A percentile compares a stretch with the other conserved stretches of the same genome.
Evolutionary conservation across 2,113 vertebrate genomes (phyloP).

Genomic region (Eolophus roseicapilla): DNA sequence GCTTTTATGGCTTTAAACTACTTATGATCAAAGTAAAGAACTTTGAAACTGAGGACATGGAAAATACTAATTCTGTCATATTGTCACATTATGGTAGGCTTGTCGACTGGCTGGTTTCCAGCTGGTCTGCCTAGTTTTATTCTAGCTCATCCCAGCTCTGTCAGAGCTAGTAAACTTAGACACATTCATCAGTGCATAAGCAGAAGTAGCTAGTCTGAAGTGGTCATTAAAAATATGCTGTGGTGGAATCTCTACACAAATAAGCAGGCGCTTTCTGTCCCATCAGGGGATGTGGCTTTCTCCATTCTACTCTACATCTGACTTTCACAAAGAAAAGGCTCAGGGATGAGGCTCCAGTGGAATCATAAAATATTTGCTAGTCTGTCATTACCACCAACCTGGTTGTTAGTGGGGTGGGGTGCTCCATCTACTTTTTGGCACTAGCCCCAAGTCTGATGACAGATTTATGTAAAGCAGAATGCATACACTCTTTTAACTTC

Average conservation of each 20-base stretch:
- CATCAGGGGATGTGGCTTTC: background rate
- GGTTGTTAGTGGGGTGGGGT: conserved; percentile 54
- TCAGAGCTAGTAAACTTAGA: background rate
- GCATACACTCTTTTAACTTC: background rate
- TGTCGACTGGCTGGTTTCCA: background rate
- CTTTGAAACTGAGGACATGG: background rate
- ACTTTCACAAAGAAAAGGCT: conserved; percentile 3
- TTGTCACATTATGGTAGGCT: background rate
- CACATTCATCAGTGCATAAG: background rate
- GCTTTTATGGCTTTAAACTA: background rate
- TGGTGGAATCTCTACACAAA: background rate
- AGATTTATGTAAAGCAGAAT: conserved; percentile 3
- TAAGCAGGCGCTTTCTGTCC: background rate
- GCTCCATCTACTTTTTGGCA: conserved; percentile 1
- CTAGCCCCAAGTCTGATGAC: background rate
- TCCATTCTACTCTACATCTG: background rate
- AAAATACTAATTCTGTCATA: background rate
- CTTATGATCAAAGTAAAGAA: background rate
- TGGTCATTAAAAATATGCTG: background rate
- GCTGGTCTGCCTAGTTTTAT: background rate
- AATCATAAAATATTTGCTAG: conserved; percentile 27
- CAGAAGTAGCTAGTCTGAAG: background rate
- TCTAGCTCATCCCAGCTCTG: background rate
- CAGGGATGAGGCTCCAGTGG: background rate
- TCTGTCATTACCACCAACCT: conserved; percentile 32